A percentile compares a stretch with the other conserved stretches of the same genome.
phyloP scores from a whole-genome alignment of 2,113 vertebrate genomes.

The Ptilorrhoa leucosticta region DNA sequence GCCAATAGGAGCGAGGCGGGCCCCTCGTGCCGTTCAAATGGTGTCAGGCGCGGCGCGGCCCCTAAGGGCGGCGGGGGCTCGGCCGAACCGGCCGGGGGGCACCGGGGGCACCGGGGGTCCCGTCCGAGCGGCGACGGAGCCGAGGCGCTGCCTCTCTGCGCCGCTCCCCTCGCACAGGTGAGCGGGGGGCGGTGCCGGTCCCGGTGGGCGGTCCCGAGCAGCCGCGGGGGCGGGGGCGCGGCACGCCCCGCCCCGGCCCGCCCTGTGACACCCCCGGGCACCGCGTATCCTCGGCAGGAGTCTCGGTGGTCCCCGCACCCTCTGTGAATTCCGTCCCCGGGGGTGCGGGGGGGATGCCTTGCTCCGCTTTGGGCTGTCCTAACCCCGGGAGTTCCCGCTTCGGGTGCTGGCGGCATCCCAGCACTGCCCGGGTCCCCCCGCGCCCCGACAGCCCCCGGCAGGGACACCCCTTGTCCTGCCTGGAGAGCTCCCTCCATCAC shows the following conservation, averaged over 20 bases:
- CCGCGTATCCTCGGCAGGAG: background rate
- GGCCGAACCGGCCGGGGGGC: background rate
- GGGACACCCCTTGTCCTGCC: background rate
- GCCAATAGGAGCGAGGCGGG: constrained; percentile 87
- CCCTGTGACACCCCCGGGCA: background rate
- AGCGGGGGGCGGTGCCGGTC: background rate
- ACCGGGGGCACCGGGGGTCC: background rate
- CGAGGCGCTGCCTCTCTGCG: background rate
- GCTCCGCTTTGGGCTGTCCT: background rate
- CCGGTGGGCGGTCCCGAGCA: background rate
- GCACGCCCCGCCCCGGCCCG: background rate
- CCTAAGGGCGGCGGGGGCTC: constrained; percentile 39
- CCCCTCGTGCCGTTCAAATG: constrained; percentile 84
- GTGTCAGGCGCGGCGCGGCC: constrained; percentile 23
- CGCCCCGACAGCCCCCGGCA: background rate
- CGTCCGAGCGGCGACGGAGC: too few relatives aligned
- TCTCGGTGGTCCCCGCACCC: too few relatives aligned
- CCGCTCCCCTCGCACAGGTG: background rate
- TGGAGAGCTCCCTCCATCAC: accelerated
- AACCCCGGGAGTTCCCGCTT: too few relatives aligned
- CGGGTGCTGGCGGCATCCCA: background rate
- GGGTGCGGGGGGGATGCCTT: background rate
- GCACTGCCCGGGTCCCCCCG: too few relatives aligned
- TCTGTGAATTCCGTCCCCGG: background rate
- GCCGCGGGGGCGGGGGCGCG: background rate